Evolutionary conservation across 2,888 invertebrate genomes (phyloP).

Genomic region (Oligia fasciuncula): DNA sequence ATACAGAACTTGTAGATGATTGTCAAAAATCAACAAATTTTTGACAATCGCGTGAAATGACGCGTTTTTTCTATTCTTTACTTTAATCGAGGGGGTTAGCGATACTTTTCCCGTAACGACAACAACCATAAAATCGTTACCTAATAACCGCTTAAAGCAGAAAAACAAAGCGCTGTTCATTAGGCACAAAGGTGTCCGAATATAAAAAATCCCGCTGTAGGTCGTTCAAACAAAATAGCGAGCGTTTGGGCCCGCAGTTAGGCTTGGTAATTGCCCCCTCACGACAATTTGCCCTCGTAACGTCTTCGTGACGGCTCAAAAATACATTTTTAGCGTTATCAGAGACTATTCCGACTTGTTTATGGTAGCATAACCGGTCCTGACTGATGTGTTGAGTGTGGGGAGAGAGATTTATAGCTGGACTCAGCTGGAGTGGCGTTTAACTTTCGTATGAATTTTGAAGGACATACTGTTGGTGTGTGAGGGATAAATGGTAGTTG

Average conservation of each 20-base stretch:
- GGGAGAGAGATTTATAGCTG: slow-evolving; percentile 27
- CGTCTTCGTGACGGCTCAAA: slow-evolving; percentile 76
- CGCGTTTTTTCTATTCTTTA: neutral
- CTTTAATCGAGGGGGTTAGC: neutral
- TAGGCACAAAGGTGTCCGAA: slow-evolving; percentile 60
- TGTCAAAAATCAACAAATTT: neutral
- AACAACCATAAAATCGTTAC: too few relatives aligned
- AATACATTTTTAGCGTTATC: slow-evolving; percentile 75
- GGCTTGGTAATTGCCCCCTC: slow-evolving; percentile 75
- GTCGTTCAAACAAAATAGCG: slow-evolving; percentile 62
- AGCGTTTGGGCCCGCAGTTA: slow-evolving; percentile 71
- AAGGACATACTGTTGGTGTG: neutral
- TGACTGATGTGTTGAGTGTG: slow-evolving; percentile 56
- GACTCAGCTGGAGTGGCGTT: neutral
- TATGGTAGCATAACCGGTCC: slow-evolving; percentile 56
- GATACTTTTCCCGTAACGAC: neutral
- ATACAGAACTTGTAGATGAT: neutral
- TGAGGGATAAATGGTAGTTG: neutral
- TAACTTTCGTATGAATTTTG: slow-evolving; percentile 25
- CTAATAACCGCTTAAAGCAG: slow-evolving; percentile 41
- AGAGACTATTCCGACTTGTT: slow-evolving; percentile 63
- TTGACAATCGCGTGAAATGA: too few relatives aligned
- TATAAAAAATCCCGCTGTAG: slow-evolving; percentile 62
- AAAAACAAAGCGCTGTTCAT: slow-evolving; percentile 62
- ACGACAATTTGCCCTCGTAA: slow-evolving; percentile 79